These are phyloP conservation scores for Podabrus alpinus DNA, from an alignment of 2,888 invertebrate genomes.

Conservation along the genomic window DNA sequence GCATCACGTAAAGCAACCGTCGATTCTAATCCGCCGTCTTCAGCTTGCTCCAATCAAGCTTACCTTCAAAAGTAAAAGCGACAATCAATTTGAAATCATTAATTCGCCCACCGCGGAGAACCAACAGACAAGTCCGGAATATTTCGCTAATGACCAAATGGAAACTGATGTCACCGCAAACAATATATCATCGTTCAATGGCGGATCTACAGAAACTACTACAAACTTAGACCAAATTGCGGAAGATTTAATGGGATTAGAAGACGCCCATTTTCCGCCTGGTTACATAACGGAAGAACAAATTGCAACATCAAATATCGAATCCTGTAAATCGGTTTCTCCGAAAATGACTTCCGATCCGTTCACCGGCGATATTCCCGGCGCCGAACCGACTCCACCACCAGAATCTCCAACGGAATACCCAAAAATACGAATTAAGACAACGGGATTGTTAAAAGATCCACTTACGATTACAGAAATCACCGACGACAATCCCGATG, in stretches of 20 bases:
- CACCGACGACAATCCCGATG: conserved; percentile 50
- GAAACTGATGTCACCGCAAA: conserved; percentile 48
- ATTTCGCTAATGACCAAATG: conserved; percentile 55
- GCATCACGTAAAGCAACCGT: conserved; percentile 62
- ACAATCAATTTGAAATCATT: conserved; percentile 50
- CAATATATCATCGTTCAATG: conserved; percentile 29
- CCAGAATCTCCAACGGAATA: conserved; percentile 46
- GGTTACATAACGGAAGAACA: conserved; percentile 39
- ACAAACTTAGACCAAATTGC: conserved; percentile 32
- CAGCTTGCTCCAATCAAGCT: conserved; percentile 57
- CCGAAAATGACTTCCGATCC: conserved; percentile 23
- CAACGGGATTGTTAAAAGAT: conserved; percentile 49
- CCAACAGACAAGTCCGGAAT: conserved; percentile 13
- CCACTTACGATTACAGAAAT: conserved; percentile 50
- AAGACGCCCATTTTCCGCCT: conserved; percentile 43
- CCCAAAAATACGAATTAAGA: conserved; percentile 54
- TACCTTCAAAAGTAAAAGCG: conserved; percentile 55
- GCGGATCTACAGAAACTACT: conserved; percentile 29
- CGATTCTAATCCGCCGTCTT: conserved; percentile 56
- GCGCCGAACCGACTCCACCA: conserved; percentile 50
- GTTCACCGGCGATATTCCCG: conserved; percentile 45
- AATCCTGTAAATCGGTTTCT: background rate
- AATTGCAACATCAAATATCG: conserved; percentile 20
- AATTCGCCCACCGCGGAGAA: conserved; percentile 38
- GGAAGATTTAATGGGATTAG: conserved; percentile 20